Evolutionary conservation across 2,113 vertebrate genomes (phyloP), one percentile per base, ranked within the genome.

Genomic region (Oplegnathus fasciatus): DNA sequence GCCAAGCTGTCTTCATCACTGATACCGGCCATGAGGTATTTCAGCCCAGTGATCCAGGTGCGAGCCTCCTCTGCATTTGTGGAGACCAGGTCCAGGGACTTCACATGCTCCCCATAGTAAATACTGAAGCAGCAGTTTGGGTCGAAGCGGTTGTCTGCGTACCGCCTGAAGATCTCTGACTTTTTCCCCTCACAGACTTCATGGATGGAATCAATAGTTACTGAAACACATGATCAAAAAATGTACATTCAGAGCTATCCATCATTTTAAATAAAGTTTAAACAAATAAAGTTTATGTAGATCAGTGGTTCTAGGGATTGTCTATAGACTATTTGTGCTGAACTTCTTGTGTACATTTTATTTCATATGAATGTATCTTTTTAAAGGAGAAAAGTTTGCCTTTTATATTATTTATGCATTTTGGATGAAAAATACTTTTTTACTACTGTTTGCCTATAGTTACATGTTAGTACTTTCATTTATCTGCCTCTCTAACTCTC

Each of bases 101-200:
- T 97, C 42, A 98, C 97, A 18, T 95, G 97, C 81, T 97, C 96
- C 4, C 98, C 98, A 0, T 98, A 94, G 93, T 99, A 99, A 94
- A 99, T 97, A 88, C 97, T 99, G 94, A 99, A 99, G 94, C 98
- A 99, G 94, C 97, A 98, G 96, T 97, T 98, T 87, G 97, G 97
- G 79, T 99, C 97, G 0, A 99, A 98, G 88, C 96, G 96, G 84
- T 96, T 95, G 1, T 97, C 97, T 0, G 97, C 95, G 0, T 98
- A 97, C 42, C 97, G 96, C 92, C 98, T 96, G 93, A 99, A 99
- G 86, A 98, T 96, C 94, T 99, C 98, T 0, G 98, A 98, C 83
- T 96, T 97, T 60, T 97, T 97, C 22, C 98, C 98, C 83, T 99
- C 98, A 0, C 97, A 97, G 24, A 99, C 97, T 91, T 99, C 98